These are phyloP conservation scores for Tethya wilhelma DNA, from an alignment of 37 sponge, comb jelly and placozoan genomes.

Conservation along the genomic window DNA sequence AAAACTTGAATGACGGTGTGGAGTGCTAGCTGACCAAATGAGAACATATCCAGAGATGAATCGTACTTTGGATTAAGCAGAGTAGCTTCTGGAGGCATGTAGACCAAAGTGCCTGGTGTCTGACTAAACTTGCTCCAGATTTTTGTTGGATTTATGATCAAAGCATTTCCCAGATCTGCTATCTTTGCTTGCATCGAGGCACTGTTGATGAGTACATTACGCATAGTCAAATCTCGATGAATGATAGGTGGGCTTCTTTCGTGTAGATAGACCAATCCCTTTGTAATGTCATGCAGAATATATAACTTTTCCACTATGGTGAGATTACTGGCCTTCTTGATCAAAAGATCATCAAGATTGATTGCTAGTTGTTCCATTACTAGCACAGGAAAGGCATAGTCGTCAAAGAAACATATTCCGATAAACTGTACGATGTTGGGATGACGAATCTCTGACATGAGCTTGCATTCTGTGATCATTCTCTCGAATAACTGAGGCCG, in stretches of 20 bases:
- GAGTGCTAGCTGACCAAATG: background rate
- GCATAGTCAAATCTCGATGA: background rate
- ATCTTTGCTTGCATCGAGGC: background rate
- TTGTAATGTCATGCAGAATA: background rate
- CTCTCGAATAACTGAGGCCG: no score
- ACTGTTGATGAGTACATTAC: background rate
- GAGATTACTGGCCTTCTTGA: background rate
- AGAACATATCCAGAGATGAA: background rate
- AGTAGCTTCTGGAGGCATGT: slow-evolving; percentile 10
- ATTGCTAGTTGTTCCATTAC: background rate
- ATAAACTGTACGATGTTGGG: background rate
- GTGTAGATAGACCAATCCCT: background rate
- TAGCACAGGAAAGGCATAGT: no score
- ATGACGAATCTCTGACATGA: no score
- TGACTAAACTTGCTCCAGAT: background rate
- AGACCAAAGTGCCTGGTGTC: background rate
- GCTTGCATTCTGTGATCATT: no score
- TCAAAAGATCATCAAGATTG: background rate
- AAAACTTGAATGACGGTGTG: background rate
- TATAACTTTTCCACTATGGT: background rate
- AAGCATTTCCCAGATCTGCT: background rate
- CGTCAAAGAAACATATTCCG: background rate
- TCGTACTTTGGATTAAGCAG: background rate
- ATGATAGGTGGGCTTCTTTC: background rate
- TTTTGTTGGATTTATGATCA: background rate